These are phyloP conservation scores for Lypha dubia DNA, from an alignment of 2,888 invertebrate species.

Conservation along the genomic window DNA sequence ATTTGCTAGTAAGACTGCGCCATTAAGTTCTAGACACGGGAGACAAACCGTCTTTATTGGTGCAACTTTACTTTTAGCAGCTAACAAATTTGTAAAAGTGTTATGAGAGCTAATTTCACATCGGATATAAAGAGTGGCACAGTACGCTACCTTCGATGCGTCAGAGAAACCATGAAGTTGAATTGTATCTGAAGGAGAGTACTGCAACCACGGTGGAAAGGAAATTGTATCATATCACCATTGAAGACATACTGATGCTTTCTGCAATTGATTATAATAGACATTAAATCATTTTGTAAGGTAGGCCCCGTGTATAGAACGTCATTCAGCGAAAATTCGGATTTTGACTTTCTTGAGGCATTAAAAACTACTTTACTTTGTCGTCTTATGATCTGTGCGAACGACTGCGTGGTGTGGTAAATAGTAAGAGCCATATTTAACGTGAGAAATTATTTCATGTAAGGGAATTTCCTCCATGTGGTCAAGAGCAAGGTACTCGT, in stretches of 20 bases:
- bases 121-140: background rate
- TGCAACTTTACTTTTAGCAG: background rate
- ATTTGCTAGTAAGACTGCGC: background rate
- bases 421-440: background rate
- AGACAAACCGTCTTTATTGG: no score
- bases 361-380: background rate
- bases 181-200: no score
- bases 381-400: background rate
- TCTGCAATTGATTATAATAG: slow-evolving; percentile 5
- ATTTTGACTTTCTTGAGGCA: background rate
- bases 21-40: background rate
- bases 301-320: background rate
- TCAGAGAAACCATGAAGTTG: no score
- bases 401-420: background rate
- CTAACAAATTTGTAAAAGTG: background rate
- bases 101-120: background rate
- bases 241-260: background rate
- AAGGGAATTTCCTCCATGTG: background rate
- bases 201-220: background rate
- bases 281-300: background rate
- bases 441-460: background rate
- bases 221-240: no score
- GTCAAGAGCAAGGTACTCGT: background rate
- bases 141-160: background rate
- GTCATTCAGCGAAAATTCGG: background rate